phyloP scores from a whole-genome alignment of 2,113 vertebrate genomes.

The Rattus rattus region DNA sequence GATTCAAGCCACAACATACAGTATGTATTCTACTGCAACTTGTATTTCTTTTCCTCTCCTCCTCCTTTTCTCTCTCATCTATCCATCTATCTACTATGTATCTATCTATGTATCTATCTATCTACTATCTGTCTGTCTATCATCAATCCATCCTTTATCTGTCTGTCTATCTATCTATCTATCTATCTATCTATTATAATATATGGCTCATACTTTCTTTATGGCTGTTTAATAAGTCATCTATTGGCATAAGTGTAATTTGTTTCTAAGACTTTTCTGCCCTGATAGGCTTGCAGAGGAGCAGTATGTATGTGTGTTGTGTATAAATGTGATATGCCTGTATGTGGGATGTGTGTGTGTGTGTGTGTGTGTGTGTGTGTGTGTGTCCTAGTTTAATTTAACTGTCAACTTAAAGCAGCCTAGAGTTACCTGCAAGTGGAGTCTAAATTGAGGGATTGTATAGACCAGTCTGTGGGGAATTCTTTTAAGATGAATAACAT shows the following conservation, averaged over 20 bases:
- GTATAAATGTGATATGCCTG: neutral
- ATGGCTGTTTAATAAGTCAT: neutral
- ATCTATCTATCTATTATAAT: neutral
- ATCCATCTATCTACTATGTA: too few species aligned
- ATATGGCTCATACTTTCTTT: neutral
- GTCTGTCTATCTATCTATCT: too few species aligned
- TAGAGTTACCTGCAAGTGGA: neutral
- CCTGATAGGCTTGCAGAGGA: conserved; percentile 4
- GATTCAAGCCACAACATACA: neutral
- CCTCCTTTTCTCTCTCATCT: neutral
- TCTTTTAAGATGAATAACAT: neutral
- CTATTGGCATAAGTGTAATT: neutral
- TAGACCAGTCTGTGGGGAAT: neutral
- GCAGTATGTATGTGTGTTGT: neutral
- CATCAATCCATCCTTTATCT: too few species aligned
- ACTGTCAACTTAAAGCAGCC: neutral
- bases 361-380: neutral
- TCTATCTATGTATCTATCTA: too few species aligned
- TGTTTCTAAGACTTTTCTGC: neutral
- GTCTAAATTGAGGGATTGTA: neutral
- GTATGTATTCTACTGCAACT: neutral
- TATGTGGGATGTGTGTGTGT: neutral
- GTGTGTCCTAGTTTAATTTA: neutral
- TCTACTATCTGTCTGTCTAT: too few species aligned
- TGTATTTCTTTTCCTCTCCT: neutral